Evolutionary conservation across 2,888 invertebrate species (phyloP).

Genomic region (Achlya flavicornis): DNA sequence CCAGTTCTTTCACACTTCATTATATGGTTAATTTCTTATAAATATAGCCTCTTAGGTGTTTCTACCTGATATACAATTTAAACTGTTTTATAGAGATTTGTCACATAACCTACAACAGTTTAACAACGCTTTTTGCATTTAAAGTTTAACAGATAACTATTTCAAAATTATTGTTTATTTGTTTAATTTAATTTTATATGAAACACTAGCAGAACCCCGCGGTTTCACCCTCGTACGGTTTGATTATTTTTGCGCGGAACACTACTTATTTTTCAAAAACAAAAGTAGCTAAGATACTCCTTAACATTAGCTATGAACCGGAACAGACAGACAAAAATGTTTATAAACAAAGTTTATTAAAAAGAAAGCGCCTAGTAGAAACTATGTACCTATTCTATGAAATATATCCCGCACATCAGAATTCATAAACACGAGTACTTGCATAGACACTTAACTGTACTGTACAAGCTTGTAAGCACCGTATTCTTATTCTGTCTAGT

Average conservation of each 20-base stretch:
- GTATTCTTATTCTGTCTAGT: conserved; percentile 2
- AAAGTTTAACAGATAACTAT: background rate
- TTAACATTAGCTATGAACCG: no score
- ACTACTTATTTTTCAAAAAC: no score
- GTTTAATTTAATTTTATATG: no score
- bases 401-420: background rate
- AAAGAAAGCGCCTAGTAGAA: background rate
- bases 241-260: no score
- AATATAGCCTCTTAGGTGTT: background rate
- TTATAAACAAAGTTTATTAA: no score
- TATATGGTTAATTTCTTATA: background rate
- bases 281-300: no score
- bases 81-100: background rate
- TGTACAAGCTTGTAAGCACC: background rate
- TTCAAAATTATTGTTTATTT: no score
- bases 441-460: background rate
- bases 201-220: no score
- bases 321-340: no score
- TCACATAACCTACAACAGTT: no score
- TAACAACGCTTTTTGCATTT: background rate
- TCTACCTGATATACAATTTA: background rate
- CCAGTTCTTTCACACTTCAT: background rate
- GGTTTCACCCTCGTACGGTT: no score
- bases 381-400: background rate
- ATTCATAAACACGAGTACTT: background rate